Evolutionary conservation across 2,113 vertebrate species (phyloP), one percentile per base, ranked within the genome.

Genomic region (Paracanthobrama guichenoti): DNA sequence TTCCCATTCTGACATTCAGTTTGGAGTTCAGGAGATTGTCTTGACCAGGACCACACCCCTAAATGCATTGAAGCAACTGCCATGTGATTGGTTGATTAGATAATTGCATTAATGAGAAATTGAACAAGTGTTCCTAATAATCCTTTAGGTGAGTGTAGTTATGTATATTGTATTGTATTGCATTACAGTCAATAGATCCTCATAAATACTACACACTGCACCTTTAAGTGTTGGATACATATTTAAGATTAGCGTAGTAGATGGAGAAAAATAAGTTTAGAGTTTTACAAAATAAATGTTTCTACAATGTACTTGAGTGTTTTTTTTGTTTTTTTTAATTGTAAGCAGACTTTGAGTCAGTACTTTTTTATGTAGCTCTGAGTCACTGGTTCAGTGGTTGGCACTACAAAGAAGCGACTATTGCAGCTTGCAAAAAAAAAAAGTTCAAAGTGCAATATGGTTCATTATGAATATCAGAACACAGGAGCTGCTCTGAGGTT

Each of bases 391-490:
- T 57, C 31, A 39, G 0, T 39, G 39, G 39, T 39, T 39, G 50
- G 11, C 53, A 35, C 13, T 16, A 39, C 53, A 77, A 77, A 77
- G 53, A n/a, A 59, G 22, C 14, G 20, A 22, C 16, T 39, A 57
- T 10, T 57, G 48, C 12, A 22, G 31, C 60, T 59, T 59, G 11
- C 50, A 22, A 53, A 1, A 46, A 6, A 59, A 59, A n/a, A 22
- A 24, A 57, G 28, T n/a, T 76, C 26, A 76, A 57, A 35, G 28
- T n/a, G 53, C 53, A 77, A 7, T 77, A 57, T 59, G 75, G 22
- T 35, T n/a, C 31, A n/a, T 59, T 39, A 78, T 24, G 35, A 78
- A 78, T 60, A 42, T 59, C 55, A 60, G 75, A 59, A 59, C 31
- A 77, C 18, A 16, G 31, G 75, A 22, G 14, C 11, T 48, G n/a